phyloP scores from a whole-genome alignment of 1,140 invertebrate species.

The Drosophila takahashii region DNA sequence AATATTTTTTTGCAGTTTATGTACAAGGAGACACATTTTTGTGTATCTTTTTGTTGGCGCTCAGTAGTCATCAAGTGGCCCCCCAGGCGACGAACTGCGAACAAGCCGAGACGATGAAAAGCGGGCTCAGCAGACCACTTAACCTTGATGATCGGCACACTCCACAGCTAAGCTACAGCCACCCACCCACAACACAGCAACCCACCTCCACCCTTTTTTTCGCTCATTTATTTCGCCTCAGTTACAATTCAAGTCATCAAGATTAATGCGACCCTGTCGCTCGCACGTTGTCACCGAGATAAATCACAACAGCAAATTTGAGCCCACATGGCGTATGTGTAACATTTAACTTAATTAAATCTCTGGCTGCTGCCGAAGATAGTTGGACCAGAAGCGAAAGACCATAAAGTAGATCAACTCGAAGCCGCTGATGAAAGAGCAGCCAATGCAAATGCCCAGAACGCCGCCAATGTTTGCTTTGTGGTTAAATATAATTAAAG shows the following conservation, averaged over 20 bases:
- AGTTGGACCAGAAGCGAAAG: constrained; percentile 64
- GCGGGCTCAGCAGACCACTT: constrained; percentile 50
- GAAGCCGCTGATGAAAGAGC: constrained; percentile 68
- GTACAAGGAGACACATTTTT: constrained; percentile 10
- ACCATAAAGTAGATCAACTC: constrained; percentile 66
- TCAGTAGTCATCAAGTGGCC: constrained; percentile 51
- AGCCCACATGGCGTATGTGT: constrained; percentile 64
- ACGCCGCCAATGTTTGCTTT: constrained; percentile 67
- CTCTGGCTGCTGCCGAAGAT: constrained; percentile 25
- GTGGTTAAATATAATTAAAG: background rate
- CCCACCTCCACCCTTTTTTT: constrained; percentile 7
- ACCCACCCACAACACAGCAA: background rate
- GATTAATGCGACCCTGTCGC: constrained; percentile 44
- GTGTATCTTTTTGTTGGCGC: constrained; percentile 21
- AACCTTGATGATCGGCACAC: constrained; percentile 69
- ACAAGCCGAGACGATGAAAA: constrained; percentile 46
- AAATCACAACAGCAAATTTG: constrained; percentile 58
- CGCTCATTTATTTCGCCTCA: constrained; percentile 28
- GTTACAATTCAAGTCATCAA: constrained; percentile 39
- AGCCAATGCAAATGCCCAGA: constrained; percentile 66
- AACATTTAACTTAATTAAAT: constrained; percentile 58
- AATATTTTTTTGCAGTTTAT: background rate
- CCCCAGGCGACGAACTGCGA: constrained; percentile 40
- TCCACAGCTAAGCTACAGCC: constrained; percentile 29
- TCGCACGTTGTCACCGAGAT: constrained; percentile 51